Percentiles rank a stretch among this genome's conserved stretches.
Evolutionary conservation across 2,888 invertebrate genomes (phyloP).

Genomic region (Dendrolimus pini): DNA sequence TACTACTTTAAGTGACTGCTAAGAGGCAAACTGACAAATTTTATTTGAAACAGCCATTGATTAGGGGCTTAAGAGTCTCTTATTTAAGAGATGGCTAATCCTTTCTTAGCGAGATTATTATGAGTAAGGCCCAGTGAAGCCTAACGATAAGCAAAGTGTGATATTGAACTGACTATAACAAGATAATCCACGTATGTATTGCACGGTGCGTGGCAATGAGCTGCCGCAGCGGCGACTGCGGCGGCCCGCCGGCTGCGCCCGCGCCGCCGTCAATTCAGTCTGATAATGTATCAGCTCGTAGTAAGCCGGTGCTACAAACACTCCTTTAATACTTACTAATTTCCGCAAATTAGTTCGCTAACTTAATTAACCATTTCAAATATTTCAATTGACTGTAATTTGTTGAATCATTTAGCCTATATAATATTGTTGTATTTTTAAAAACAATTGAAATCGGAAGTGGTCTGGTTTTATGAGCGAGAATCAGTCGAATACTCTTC

Average conservation of each 20-base stretch:
- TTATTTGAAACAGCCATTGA: too few species aligned
- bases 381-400: background rate
- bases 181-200: slow-evolving; percentile 27
- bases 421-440: background rate
- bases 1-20: too few species aligned
- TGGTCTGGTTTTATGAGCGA: slow-evolving; percentile 46
- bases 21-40: too few species aligned
- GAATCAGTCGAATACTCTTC: slow-evolving; percentile 40
- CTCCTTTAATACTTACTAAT: background rate
- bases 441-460: slow-evolving; percentile 10
- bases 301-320: slow-evolving; percentile 25
- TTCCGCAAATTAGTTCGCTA: background rate
- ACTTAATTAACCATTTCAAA: background rate
- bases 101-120: too few species aligned
- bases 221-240: slow-evolving; percentile 25
- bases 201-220: slow-evolving; percentile 55
- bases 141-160: background rate
- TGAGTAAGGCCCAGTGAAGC: too few species aligned
- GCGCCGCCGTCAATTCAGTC: slow-evolving; percentile 36
- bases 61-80: too few species aligned
- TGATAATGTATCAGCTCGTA: slow-evolving; percentile 48
- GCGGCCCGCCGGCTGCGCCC: slow-evolving; percentile 21
- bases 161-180: slow-evolving; percentile 9
- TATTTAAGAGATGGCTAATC: too few species aligned
- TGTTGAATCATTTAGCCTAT: background rate